phyloP scores from a whole-genome alignment of 2,888 invertebrate species.

The Siphonodentalium dalli region DNA sequence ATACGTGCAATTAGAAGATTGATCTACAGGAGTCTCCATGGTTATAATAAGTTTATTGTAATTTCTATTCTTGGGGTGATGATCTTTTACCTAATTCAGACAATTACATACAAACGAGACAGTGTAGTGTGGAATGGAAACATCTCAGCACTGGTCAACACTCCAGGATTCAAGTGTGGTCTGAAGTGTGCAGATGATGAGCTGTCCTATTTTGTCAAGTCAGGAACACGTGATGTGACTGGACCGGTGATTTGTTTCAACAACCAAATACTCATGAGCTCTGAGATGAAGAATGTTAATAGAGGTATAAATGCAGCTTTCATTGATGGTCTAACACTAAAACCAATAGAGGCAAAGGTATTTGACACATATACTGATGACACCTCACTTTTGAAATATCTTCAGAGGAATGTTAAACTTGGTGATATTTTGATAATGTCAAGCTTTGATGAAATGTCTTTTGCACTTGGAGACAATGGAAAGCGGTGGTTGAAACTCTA shows the following conservation, averaged over 20 bases:
- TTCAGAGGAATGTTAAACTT: conserved; percentile 51
- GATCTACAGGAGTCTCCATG: too few relatives aligned
- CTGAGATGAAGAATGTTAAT: conserved; percentile 43
- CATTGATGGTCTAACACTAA: conserved; percentile 51
- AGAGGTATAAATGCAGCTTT: conserved; percentile 57
- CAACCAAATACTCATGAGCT: conserved; percentile 63
- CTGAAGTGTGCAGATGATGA: conserved; percentile 65
- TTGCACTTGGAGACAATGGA: conserved; percentile 55
- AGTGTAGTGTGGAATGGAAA: too few relatives aligned
- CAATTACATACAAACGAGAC: too few relatives aligned
- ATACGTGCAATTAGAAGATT: too few relatives aligned
- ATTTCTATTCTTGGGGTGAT: too few relatives aligned
- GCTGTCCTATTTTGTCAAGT: conserved; percentile 67
- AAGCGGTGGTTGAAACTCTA: conserved; percentile 51
- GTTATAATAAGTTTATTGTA: too few relatives aligned
- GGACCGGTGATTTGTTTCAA: conserved; percentile 69
- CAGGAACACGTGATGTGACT: conserved; percentile 68
- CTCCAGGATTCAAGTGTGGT: conserved; percentile 66
- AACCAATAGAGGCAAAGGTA: conserved; percentile 43
- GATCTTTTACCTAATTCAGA: too few relatives aligned
- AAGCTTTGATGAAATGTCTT: conserved; percentile 32
- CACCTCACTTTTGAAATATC: conserved; percentile 49
- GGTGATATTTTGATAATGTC: conserved; percentile 49
- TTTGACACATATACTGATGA: conserved; percentile 63
- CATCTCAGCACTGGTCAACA: too few relatives aligned